Conservation (phyloP, 2,888 invertebrate species). For the Ectropis crepuscularia region DNA sequence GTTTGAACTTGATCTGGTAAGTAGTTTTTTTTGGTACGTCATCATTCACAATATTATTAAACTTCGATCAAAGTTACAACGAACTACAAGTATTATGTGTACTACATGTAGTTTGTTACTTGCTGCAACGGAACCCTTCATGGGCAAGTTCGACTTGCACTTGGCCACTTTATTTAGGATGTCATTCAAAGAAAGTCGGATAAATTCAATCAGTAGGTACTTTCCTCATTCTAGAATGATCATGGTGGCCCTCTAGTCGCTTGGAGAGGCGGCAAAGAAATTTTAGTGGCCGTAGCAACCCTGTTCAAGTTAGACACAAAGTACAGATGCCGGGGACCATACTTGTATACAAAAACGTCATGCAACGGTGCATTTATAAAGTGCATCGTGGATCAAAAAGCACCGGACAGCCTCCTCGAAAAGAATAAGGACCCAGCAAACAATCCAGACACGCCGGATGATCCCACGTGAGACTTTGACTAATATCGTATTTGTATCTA, state of each 20-base stretch:
- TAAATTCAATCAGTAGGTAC: neutral
- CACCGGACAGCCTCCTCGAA: no score
- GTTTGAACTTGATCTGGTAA: no score
- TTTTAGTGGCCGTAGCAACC: slow-evolving; percentile 62
- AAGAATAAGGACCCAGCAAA: neutral
- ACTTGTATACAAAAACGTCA: slow-evolving; percentile 60
- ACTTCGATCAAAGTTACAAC: no score
- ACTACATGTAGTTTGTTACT: no score
- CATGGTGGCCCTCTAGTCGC: slow-evolving; percentile 65
- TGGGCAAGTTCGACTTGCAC: no score
- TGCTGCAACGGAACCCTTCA: no score
- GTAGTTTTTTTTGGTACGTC: no score
- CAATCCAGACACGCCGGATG: neutral
- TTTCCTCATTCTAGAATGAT: slow-evolving; percentile 54
- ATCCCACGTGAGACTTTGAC: neutral
- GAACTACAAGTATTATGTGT: no score
- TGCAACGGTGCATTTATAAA: slow-evolving; percentile 57
- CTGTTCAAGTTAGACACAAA: slow-evolving; percentile 52
- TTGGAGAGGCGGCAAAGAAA: slow-evolving; percentile 52
- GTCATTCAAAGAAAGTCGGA: no score
- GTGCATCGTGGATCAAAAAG: slow-evolving; percentile 47
- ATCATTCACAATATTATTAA: no score
- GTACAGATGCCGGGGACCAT: slow-evolving; percentile 56
- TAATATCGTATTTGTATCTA: no score
- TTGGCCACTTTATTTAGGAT: no score